Conservation (phyloP, 2,797 vertebrate genomes). For the Eleutherodactylus coqui region DNA sequence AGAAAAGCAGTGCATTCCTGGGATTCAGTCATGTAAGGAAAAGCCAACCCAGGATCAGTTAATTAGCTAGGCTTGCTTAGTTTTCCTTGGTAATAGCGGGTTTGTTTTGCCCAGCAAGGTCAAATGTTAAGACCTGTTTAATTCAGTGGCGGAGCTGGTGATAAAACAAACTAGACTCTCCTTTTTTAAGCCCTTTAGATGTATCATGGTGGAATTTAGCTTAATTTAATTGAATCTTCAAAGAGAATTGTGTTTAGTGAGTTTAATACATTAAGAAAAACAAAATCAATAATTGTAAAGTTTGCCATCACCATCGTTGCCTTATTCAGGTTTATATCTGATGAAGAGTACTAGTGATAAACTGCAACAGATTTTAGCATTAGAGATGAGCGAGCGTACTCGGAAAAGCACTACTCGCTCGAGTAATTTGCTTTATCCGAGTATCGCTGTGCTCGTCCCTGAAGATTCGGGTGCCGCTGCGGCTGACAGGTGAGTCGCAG, state of each 20-base stretch:
- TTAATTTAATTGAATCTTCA: conserved; percentile 56
- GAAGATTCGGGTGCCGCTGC: too few species aligned
- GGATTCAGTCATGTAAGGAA: conserved; percentile 73
- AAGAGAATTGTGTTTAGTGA: conserved; percentile 17
- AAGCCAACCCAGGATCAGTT: conserved; percentile 73
- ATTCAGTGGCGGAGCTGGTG: conserved; percentile 63
- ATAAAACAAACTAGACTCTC: conserved; percentile 69
- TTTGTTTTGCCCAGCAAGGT: conserved; percentile 75
- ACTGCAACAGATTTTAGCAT: background rate
- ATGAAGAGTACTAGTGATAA: background rate
- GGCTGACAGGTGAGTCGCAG: too few species aligned
- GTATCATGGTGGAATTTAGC: conserved; percentile 51
- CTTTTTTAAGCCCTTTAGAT: conserved; percentile 52
- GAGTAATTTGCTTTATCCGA: too few species aligned
- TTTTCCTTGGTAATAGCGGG: conserved; percentile 75
- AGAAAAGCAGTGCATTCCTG: conserved; percentile 73
- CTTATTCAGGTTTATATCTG: background rate
- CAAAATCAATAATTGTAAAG: background rate
- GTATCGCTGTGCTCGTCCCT: too few species aligned
- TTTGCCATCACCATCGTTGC: background rate
- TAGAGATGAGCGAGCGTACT: too few species aligned
- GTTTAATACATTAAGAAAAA: conserved; percentile 6
- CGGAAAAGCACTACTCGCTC: too few species aligned
- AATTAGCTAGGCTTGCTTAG: conserved; percentile 78
- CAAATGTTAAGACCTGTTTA: conserved; percentile 79